Percentiles rank a stretch among this genome's conserved stretches.
These are phyloP conservation scores for Chaetodon trifasciatus DNA, from an alignment of 2,797 vertebrate genomes.

Conservation along the genomic window DNA sequence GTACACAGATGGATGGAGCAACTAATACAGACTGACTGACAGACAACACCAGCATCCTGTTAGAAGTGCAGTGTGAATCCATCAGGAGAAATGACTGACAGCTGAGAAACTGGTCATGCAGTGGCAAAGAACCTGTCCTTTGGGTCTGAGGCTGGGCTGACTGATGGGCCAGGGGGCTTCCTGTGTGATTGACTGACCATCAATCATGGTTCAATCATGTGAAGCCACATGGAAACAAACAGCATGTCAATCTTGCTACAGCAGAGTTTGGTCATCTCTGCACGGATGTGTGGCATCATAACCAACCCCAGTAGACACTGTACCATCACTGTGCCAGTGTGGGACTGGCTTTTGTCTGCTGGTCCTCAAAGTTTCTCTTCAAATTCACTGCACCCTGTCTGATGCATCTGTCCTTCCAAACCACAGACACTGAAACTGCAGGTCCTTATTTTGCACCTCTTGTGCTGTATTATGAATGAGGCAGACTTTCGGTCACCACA, in stretches of 20 bases:
- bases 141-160: neutral
- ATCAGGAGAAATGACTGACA: constrained; percentile 21
- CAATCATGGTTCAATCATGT: constrained; percentile 40
- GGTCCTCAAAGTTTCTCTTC: neutral
- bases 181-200: constrained; percentile 31
- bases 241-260: constrained; percentile 3
- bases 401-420: constrained; percentile 10
- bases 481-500: constrained; percentile 7
- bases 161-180: constrained; percentile 8
- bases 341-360: neutral
- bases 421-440: neutral
- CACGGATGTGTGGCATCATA: constrained; percentile 2
- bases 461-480: neutral
- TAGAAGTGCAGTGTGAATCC: neutral
- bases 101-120: neutral
- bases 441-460: constrained; percentile 3
- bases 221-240: constrained; percentile 39
- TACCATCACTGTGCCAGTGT: neutral
- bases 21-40: neutral
- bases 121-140: neutral
- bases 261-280: neutral
- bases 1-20: neutral
- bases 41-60: neutral
- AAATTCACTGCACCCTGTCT: constrained; percentile 6
- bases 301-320: constrained; percentile 4